Evolutionary conservation across 35 echinoderm and acorn worm species (phyloP).

Genomic region (Strongylocentrotus purpuratus): DNA sequence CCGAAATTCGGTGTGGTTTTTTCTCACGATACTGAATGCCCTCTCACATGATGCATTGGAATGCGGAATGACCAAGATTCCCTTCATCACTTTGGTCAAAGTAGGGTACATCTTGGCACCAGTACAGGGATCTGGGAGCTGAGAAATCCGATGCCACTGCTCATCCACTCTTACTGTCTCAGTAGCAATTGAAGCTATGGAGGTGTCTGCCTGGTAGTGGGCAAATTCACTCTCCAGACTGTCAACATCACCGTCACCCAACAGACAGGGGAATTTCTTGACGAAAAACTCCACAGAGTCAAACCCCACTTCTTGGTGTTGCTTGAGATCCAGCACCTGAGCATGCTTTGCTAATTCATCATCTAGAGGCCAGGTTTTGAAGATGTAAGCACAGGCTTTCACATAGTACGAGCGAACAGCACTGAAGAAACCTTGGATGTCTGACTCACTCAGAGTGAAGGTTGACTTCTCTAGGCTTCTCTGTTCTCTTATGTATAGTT

Average conservation of each 20-base stretch:
- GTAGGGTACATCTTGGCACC: constrained; percentile 38
- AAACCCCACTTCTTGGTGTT: constrained; percentile 46
- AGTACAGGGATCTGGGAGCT: constrained; percentile 54
- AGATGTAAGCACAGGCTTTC: constrained; percentile 40
- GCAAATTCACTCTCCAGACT: constrained; percentile 47
- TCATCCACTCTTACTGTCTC: constrained; percentile 52
- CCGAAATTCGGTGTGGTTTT: constrained; percentile 48
- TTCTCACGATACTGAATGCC: constrained; percentile 48
- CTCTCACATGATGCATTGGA: constrained; percentile 59
- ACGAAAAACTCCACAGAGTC: constrained; percentile 41
- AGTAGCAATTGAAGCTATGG: not conserved
- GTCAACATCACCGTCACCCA: constrained; percentile 42
- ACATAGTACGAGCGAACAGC: constrained; percentile 45
- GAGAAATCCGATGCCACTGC: constrained; percentile 58
- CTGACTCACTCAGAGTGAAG: constrained; percentile 54
- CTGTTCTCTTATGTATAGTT: constrained; percentile 46
- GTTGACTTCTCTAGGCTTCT: constrained; percentile 33
- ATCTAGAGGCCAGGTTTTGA: constrained; percentile 40
- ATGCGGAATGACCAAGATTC: constrained; percentile 55
- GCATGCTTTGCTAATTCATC: constrained; percentile 51
- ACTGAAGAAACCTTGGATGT: constrained; percentile 49
- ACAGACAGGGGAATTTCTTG: constrained; percentile 51
- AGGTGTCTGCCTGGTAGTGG: constrained; percentile 39
- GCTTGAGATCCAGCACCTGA: constrained; percentile 42
- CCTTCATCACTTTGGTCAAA: constrained; percentile 51